Evolutionary conservation across 64 coral and sea anemone genomes (phyloP), one percentile per base, ranked within the genome.

Genomic region (Pocillopora verrucosa): DNA sequence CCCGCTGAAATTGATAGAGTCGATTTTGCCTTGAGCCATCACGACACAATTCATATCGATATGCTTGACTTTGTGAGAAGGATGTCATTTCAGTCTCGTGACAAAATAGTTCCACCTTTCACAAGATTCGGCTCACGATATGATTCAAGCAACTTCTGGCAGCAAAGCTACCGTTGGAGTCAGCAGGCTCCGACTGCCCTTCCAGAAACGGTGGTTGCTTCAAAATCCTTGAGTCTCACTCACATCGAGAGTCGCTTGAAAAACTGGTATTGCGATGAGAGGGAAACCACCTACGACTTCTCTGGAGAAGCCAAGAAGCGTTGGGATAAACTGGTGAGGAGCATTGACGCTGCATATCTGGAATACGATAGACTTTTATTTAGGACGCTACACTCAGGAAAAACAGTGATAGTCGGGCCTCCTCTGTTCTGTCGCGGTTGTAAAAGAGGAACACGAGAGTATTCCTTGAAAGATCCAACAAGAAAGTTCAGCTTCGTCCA

Each of bases 401-500:
- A 67, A 16, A 67, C 5, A 67, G 64, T 67, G 22, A 67, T 67
- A 17, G 4, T 6, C 64, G 64, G 14, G 16, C 64, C 64, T 16
- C 64, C 64, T 20, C 19, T 67, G 64, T 74, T 74, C 34, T 74
- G 72, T 30, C 72, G 26, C 0, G 15, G 11, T 11, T 74, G 72
- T 74, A 34, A 30, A 34, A 74, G 1, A 12, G 26, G 72, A 35
- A 13, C 25, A 74, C 26, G 25, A 74, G 12, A 34, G 16, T 74
- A 74, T 74, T 74, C 72, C 10, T 5, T 25, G 9, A 22, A 7
- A 12, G 14, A 34, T 73, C 70, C n/a, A 13, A 73, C 70, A 34
- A 73, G 70, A 16, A 80, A 36, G 35, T 93, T 93, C 82, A 68
- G 76, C 56, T 72, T 74, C 20, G 30, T 93, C 16, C 72, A 89